These are phyloP conservation scores for Drosophila aff. DNA, from an alignment of 1,140 invertebrate genomes.

Conservation along the genomic window DNA sequence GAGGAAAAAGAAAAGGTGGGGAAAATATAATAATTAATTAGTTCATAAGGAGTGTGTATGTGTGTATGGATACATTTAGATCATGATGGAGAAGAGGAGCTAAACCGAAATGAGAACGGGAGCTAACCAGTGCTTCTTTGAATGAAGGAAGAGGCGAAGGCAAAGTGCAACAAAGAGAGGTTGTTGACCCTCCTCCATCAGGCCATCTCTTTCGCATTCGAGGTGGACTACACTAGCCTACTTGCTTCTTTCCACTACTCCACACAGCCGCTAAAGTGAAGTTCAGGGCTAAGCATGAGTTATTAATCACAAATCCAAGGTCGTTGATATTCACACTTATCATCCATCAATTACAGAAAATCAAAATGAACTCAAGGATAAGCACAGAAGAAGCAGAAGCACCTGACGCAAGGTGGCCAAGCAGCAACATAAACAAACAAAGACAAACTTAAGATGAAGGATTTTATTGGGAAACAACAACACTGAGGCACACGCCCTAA, in stretches of 20 bases:
- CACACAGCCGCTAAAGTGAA: neutral
- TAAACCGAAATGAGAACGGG: constrained; percentile 22
- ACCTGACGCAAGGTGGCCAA: neutral
- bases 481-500: neutral
- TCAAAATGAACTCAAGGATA: neutral
- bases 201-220: constrained; percentile 31
- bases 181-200: constrained; percentile 12
- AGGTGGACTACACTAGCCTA: neutral
- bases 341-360: neutral
- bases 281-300: neutral
- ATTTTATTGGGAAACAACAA: constrained; percentile 10
- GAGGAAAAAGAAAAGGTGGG: constrained; percentile 64
- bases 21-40: constrained; percentile 72
- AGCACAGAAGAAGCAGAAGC: neutral
- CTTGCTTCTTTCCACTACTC: constrained; percentile 1
- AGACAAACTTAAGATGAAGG: neutral
- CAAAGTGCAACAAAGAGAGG: constrained; percentile 17
- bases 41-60: constrained; percentile 48
- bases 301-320: neutral
- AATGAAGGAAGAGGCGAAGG: constrained; percentile 4
- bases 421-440: constrained; percentile 20
- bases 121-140: constrained; percentile 4
- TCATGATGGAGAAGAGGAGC: constrained; percentile 30
- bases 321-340: neutral
- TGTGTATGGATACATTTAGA: constrained; percentile 23